A percentile compares a stretch with the other conserved stretches of the same genome.
phyloP scores from a whole-genome alignment of 2,888 invertebrate species.

The Elegia similella region DNA sequence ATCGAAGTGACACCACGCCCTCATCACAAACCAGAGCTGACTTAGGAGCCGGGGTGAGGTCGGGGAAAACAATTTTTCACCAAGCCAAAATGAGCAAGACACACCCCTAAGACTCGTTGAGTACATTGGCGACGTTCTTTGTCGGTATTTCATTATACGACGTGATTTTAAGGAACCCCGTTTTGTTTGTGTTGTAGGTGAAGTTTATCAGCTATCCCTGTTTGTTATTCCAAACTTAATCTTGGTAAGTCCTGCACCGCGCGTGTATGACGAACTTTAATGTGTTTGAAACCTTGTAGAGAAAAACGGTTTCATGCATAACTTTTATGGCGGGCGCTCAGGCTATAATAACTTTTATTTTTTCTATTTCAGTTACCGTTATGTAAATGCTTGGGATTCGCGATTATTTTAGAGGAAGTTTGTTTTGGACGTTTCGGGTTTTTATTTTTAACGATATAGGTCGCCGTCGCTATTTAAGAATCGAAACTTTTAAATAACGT shows the following conservation, averaged over 20 bases:
- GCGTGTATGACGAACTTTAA: constrained; percentile 22
- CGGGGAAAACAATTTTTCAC: constrained; percentile 67
- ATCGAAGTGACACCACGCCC: constrained; percentile 72
- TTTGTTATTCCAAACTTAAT: constrained; percentile 27
- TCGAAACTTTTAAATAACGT: too few relatives aligned
- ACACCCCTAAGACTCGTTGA: constrained; percentile 61
- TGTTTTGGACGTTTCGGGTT: too few relatives aligned
- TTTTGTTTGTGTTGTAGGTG: constrained; percentile 29
- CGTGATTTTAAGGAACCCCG: constrained; percentile 43
- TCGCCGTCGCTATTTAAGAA: too few relatives aligned
- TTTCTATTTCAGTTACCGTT: constrained; percentile 10
- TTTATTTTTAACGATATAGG: too few relatives aligned
- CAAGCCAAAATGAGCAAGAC: constrained; percentile 69
- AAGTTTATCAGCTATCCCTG: constrained; percentile 25
- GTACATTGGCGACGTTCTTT: constrained; percentile 42
- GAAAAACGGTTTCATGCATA: constrained; percentile 16
- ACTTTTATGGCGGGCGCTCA: constrained; percentile 7
- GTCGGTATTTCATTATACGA: constrained; percentile 54
- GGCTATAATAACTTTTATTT: constrained; percentile 9
- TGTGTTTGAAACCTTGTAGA: constrained; percentile 19
- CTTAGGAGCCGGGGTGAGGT: constrained; percentile 50
- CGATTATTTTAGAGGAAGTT: too few relatives aligned
- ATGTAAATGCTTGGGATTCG: neutral
- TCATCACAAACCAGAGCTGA: constrained; percentile 43
- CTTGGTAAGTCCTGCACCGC: constrained; percentile 12